A percentile compares a stretch with the other conserved stretches of the same genome.
phyloP scores from a whole-genome alignment of 2,113 vertebrate species.

The Sorex araneus region DNA sequence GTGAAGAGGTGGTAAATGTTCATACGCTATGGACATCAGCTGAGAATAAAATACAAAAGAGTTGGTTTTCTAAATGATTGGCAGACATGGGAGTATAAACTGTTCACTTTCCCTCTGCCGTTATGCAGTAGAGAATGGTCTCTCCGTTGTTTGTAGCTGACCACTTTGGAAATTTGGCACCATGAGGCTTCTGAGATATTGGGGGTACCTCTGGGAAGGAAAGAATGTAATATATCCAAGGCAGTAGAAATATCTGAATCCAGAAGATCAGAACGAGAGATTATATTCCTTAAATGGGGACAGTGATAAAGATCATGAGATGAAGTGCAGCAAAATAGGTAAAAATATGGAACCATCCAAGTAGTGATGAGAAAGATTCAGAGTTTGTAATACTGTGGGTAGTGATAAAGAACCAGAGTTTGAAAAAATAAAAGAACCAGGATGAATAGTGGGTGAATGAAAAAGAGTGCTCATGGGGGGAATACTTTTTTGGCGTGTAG shows the following conservation, averaged over 20 bases:
- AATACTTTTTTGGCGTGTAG: not conserved
- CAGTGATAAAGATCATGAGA: not conserved
- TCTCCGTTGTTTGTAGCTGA: not conserved
- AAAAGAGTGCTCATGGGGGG: not conserved
- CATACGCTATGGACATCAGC: not conserved
- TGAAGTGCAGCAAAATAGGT: not conserved
- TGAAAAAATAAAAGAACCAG: too few relatives aligned
- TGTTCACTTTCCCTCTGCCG: slow-evolving; percentile 17
- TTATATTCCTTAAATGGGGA: not conserved
- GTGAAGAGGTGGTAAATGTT: slow-evolving; percentile 42
- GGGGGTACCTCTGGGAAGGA: not conserved
- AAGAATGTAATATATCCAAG: not conserved
- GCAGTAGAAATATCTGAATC: not conserved
- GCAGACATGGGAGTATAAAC: not conserved
- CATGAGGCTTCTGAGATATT: not conserved
- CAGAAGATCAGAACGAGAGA: not conserved
- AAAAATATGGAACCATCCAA: not conserved
- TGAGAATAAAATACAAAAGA: slow-evolving; percentile 52
- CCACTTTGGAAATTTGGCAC: not conserved
- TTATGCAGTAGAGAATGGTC: slow-evolving; percentile 22
- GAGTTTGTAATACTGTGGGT: not conserved
- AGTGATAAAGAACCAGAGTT: not conserved
- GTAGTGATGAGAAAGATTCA: not conserved
- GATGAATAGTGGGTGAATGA: not conserved
- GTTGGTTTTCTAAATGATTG: not conserved